phyloP scores from a whole-genome alignment of 2,888 invertebrate genomes.

The Calameuta pallipes region DNA sequence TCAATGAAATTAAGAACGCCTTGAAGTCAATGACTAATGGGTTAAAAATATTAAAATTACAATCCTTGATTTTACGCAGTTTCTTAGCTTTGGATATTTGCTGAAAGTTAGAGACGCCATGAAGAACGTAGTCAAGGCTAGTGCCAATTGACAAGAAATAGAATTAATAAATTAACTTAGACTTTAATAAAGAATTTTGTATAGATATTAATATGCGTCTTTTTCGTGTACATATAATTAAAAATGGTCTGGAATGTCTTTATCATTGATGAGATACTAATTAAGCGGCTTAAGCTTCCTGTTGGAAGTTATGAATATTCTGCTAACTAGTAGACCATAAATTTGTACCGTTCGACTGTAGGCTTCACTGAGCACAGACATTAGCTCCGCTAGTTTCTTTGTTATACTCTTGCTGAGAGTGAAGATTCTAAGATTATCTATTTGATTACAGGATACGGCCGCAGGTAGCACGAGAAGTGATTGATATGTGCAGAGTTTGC shows the following conservation, averaged over 20 bases:
- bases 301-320: neutral
- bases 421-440: neutral
- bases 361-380: neutral
- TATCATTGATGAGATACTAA: neutral
- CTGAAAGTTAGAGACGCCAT: too few species aligned
- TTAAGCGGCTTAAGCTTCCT: neutral
- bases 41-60: neutral
- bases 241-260: neutral
- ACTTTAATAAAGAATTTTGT: neutral
- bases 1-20: neutral
- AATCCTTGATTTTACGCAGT: neutral
- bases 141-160: neutral
- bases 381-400: neutral
- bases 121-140: neutral
- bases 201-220: neutral
- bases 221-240: neutral
- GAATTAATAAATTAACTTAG: neutral
- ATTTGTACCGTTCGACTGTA: neutral
- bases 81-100: neutral
- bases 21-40: neutral
- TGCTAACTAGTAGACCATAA: neutral
- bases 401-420: neutral
- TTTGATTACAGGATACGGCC: constrained; percentile 85
- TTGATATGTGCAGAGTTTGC: constrained; percentile 95
- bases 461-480: constrained; percentile 90